Evolutionary conservation across 2,113 vertebrate species (phyloP), one percentile per base, ranked within the genome.

Genomic region (Pimephales promelas): DNA sequence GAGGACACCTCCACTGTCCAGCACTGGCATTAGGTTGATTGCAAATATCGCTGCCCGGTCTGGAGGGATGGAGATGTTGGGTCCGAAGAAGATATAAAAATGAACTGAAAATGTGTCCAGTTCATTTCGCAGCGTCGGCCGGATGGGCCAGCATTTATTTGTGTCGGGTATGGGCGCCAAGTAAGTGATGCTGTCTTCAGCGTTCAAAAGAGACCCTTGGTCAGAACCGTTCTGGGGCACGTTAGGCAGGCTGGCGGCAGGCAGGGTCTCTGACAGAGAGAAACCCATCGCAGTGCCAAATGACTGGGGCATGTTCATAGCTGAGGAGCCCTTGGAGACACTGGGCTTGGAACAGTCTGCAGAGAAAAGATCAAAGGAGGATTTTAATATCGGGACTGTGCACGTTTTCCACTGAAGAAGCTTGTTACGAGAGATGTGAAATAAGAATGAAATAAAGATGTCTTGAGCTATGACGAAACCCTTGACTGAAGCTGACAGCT

Each of bases 31-130:
- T 47, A 99, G 94, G 89, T 96, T 96, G 92, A 99, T 95, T 87
- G 96, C 95, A 0, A 99, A 98, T 90, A 99, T 94, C 0, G 97
- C 97, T 0, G 97, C 95, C 54, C 95, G 93, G 88, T 97, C 96
- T 0, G 97, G 97, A 0, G 96, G 97, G 36, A 99, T 92, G 0
- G 96, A 96, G 82, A 99, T 97, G 0, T 97, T 99, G 78, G 97
- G 98, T 14, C 98, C 97, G 0, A 99, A 99, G 93, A 99, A 99
- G 90, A 99, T 96, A 85, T 99, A 99, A 94, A 99, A 99, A 91
- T 99, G 98, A 79, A 99, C 97, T 0, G 98, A 99, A 93, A 99
- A 99, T 84, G 98, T 98, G 89, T 99, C 98, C 91, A 99, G 92
- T 90, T 99, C 98, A 0, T 99, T 99, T 84, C 98, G 95, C 86